These are phyloP conservation scores for Temnothorax unifasciatus DNA, from an alignment of 2,888 invertebrate species.

Conservation along the genomic window DNA sequence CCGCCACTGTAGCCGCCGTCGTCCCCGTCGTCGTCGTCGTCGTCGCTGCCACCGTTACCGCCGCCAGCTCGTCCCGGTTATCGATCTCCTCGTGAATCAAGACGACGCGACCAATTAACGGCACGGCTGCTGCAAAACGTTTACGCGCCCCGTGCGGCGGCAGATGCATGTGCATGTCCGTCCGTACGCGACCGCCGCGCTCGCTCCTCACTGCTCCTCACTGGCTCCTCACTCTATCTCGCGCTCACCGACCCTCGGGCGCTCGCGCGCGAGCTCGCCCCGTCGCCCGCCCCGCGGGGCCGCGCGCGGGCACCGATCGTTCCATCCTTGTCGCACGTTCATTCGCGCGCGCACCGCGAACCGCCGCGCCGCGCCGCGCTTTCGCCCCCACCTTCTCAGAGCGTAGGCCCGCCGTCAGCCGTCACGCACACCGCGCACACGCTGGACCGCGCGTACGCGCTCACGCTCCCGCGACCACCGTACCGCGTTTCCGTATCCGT, in stretches of 20 bases:
- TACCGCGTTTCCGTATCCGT: conserved; percentile 19
- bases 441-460: conserved; percentile 10
- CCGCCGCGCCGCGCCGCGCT: not conserved
- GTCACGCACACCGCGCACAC: conserved; percentile 9
- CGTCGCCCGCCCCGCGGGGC: conserved; percentile 26
- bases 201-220: conserved; percentile 13
- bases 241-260: conserved; percentile 22
- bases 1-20: not conserved
- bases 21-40: no score
- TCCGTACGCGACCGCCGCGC: conserved; percentile 25
- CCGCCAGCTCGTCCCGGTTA: conserved; percentile 74
- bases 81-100: conserved; percentile 79
- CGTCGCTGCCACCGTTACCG: conserved; percentile 9
- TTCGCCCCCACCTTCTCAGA: conserved; percentile 39
- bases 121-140: conserved; percentile 65
- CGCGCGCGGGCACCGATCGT: conserved; percentile 35
- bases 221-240: conserved; percentile 38
- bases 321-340: conserved; percentile 59
- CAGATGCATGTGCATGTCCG: conserved; percentile 68
- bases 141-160: conserved; percentile 51
- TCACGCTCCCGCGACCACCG: not conserved
- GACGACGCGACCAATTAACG: conserved; percentile 72
- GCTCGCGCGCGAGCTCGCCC: conserved; percentile 46
- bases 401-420: not conserved
- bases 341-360: conserved; percentile 19